Conservation (phyloP, 2,888 invertebrate species). For the Scotopteryx bipunctaria region DNA sequence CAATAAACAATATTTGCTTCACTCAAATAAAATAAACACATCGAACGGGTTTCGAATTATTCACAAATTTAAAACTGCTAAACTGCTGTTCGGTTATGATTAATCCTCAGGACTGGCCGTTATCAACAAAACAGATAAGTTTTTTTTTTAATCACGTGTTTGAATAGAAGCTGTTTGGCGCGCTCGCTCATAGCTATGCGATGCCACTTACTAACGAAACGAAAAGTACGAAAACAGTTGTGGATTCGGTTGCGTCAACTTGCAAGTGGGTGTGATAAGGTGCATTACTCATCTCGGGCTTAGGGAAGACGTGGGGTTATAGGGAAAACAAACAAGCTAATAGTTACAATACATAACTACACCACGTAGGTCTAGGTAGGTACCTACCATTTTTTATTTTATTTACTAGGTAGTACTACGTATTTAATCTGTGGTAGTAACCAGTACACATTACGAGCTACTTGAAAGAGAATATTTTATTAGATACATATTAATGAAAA, state of each 20-base stretch:
- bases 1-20: not conserved
- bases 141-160: slow-evolving; percentile 43
- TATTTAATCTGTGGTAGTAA: too few relatives aligned
- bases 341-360: not conserved
- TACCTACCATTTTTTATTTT: too few relatives aligned
- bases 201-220: slow-evolving; percentile 42
- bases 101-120: slow-evolving; percentile 13
- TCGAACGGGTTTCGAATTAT: slow-evolving; percentile 20
- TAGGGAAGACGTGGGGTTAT: slow-evolving; percentile 4
- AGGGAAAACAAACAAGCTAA: slow-evolving; percentile 1
- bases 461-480: too few relatives aligned
- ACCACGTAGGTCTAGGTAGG: too few relatives aligned
- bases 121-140: slow-evolving; percentile 43
- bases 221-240: too few relatives aligned
- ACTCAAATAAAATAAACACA: slow-evolving; percentile 9
- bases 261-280: slow-evolving; percentile 44
- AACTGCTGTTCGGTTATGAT: too few relatives aligned
- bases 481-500: too few relatives aligned
- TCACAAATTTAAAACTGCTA: slow-evolving; percentile 1
- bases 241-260: slow-evolving; percentile 43
- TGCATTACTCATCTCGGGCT: slow-evolving; percentile 28
- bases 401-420: too few relatives aligned
- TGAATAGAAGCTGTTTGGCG: slow-evolving; percentile 30
- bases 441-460: too few relatives aligned
- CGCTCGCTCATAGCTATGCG: slow-evolving; percentile 44